Conservation (phyloP, 2,797 vertebrate species). For the Muscicapa striata region DNA sequence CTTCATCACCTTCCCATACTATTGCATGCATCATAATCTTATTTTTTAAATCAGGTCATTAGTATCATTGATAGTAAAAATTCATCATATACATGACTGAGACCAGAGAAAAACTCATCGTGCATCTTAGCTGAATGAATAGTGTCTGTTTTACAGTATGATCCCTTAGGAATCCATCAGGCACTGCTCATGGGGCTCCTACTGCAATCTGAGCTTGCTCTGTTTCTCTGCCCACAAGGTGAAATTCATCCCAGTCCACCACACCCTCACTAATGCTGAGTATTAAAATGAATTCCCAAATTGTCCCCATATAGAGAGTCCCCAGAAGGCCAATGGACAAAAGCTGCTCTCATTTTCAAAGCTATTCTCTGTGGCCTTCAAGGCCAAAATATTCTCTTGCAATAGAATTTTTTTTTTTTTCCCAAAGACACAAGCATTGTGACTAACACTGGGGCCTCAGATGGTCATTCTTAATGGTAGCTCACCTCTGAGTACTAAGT, state of each 20-base stretch:
- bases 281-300: neutral
- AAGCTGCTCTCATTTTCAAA: neutral
- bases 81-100: neutral
- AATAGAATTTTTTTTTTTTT: neutral
- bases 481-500: neutral
- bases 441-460: neutral
- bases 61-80: neutral
- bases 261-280: neutral
- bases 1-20: neutral
- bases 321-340: neutral
- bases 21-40: neutral
- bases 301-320: neutral
- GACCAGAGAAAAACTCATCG: neutral
- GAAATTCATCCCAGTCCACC: neutral
- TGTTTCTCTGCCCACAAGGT: neutral
- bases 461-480: neutral
- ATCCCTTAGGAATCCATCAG: neutral
- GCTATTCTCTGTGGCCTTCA: neutral
- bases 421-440: neutral
- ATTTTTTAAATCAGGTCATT: neutral
- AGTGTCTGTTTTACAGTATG: neutral
- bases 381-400: neutral
- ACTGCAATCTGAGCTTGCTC: neutral
- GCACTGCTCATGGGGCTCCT: neutral
- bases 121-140: neutral